Base-by-base conservation (phyloP, 2,113 vertebrate species). In the Mesembrinibis cayennensis region DNA sequence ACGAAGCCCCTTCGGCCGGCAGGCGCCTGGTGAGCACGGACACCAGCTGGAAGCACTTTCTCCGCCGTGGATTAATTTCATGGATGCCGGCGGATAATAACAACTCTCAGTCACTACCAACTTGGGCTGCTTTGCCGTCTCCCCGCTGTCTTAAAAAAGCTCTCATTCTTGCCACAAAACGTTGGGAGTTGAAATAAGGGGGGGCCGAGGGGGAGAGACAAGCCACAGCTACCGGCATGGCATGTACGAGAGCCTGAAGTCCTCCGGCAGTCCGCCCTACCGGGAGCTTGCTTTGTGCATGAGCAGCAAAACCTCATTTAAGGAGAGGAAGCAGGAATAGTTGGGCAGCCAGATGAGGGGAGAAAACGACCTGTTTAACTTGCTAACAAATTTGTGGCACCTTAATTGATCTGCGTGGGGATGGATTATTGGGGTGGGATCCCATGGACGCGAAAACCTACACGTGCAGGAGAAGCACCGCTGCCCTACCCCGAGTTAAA, bases 11-110 rank as follows among this genome's bases (percentile, higher is more conserved):
- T 85, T 19, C 4, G 40, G 89, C 21, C 0, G 0, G 44, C 2
- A 0, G 49, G 61, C 0, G 2, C 79, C 59, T 3, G 49, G 34
- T 65, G 10, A 25, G 59, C 72, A 34, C 15, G 9, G 74, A 32
- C 42, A 13, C 84, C 90, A 93, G 92, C 94, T 97, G 97, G 95
- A 92, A 93, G 86, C 85, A 63, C 65, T 79, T 95, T 89, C 85
- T 93, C 34, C 42, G 65, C 81, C 56, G 65, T 79, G 94, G 93
- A 94, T 92, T 92, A 67, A 95, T 95, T 92, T 95, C 92, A 92
- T 38, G 89, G 91, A 92, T 87, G 87, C 91, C 7, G 13, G 82
- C 1, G 2, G 91, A 77, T 82, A 94, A 88, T 56, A 95, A 93
- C 94, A 92, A 38, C 94, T 82, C 81, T 87, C 86, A 44, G 69